phyloP scores from a whole-genome alignment of 2,797 vertebrate species.

The Cheracebus regulus region DNA sequence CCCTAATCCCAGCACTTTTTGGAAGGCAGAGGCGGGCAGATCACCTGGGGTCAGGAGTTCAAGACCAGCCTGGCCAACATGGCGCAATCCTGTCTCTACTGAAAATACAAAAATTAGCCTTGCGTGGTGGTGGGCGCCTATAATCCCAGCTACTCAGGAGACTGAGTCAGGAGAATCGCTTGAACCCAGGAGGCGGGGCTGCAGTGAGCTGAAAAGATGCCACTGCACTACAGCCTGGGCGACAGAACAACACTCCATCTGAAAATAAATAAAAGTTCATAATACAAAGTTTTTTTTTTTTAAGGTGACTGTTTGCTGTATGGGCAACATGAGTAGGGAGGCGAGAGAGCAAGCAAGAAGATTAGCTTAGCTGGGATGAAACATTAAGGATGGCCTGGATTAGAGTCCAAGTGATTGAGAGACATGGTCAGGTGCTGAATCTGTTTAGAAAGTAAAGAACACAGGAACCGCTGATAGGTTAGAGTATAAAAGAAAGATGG shows the following conservation, averaged over 20 bases:
- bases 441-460: background rate
- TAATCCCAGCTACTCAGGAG: background rate
- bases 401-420: background rate
- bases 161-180: background rate
- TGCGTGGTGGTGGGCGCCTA: too few relatives aligned
- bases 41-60: too few relatives aligned
- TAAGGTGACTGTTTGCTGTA: background rate
- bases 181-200: background rate
- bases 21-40: too few relatives aligned
- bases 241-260: background rate
- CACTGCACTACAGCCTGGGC: background rate
- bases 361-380: background rate
- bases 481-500: background rate
- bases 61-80: too few relatives aligned
- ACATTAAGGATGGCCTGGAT: background rate
- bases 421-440: background rate
- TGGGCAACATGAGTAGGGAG: background rate
- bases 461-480: background rate
- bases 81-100: too few relatives aligned
- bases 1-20: too few relatives aligned
- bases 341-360: background rate
- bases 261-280: background rate
- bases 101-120: too few relatives aligned
- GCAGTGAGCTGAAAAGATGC: accelerated
- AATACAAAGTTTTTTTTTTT: background rate